These are phyloP conservation scores for Pseudomyrmex dendroicus DNA, from an alignment of 1,140 invertebrate species.

Conservation along the genomic window DNA sequence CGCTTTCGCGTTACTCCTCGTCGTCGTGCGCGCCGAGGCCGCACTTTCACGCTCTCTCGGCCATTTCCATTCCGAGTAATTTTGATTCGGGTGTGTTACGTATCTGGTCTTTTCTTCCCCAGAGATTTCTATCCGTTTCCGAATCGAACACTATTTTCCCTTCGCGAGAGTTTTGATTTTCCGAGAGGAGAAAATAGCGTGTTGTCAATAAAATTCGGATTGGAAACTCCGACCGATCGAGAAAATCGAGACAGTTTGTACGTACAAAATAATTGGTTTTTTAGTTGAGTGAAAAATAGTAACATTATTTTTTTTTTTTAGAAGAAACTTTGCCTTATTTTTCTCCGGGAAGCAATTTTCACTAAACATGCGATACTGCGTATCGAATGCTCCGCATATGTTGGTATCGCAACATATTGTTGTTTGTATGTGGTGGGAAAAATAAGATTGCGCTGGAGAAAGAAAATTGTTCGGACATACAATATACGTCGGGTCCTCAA, in stretches of 20 bases:
- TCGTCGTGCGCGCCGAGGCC: slow-evolving; percentile 15
- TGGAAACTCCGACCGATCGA: background rate
- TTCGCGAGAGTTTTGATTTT: no score
- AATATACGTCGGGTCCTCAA: slow-evolving; percentile 37
- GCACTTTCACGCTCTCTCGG: slow-evolving; percentile 35
- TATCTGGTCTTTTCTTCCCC: background rate
- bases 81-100: slow-evolving; percentile 27
- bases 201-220: background rate
- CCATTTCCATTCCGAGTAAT: slow-evolving; percentile 18
- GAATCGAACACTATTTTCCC: background rate
- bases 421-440: slow-evolving; percentile 8
- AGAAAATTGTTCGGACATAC: slow-evolving; percentile 29
- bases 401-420: slow-evolving; percentile 26
- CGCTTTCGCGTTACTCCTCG: slow-evolving; percentile 17
- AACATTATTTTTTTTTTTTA: background rate
- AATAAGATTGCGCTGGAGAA: slow-evolving; percentile 3
- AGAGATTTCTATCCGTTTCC: background rate
- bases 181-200: background rate
- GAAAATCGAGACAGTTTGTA: background rate
- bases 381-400: slow-evolving; percentile 1
- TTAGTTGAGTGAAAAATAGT: no score
- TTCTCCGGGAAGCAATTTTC: background rate
- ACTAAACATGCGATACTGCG: background rate
- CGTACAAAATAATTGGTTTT: background rate
- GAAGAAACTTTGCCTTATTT: background rate